Base-by-base conservation (phyloP, 2,797 vertebrate genomes). In the Cyclura pinguis region DNA sequence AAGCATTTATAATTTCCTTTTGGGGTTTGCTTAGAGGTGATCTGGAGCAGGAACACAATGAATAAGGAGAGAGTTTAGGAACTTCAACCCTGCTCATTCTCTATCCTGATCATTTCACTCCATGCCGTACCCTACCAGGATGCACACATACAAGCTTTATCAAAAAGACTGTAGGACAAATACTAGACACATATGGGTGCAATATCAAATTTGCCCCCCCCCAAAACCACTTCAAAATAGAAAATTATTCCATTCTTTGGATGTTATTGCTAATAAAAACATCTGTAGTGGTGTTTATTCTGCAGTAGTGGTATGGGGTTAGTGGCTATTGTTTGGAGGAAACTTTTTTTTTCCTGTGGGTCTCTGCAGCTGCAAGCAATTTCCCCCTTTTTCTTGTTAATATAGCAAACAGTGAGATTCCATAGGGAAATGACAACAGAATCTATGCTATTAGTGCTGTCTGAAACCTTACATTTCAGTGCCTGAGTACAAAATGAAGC, bases 321-420 rank as follows among this genome's bases (percentile, higher is more conserved):
- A 95, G 95, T 94, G 92, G 89, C 93, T 94, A 82, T 93, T 96
- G 94, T 96, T 95, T 94, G 92, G 88, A 94, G 92, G 93, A 91
- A 96, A 90, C 22, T 92, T 92, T 69, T 90, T 94, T 95, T 95
- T 92, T 84, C 42, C 91, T 94, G 89, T 73, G 88, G 91, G 82
- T 92, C 95, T 93, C 90, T 93, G 95, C 94, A 96, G 94, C 94
- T 96, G 94, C 92, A 93, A 93, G 94, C 93, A 89, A 38, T 92
- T 93, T 92, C 83, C 87, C 29, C 92, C n/a, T 93, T 92, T 84
- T 89, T 92, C 35, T 50, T 90, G 73, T 87, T 93, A 94, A 83
- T 93, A 89, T 85, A 89, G 93, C 82, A 69, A 95, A 91, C 94
- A 91, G 88, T 90, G 64, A 92, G 91, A 93, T 88, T 84, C 74